Conservation (phyloP, 35 echinoderm and acorn worm species). For the Lytechinus pictus region DNA sequence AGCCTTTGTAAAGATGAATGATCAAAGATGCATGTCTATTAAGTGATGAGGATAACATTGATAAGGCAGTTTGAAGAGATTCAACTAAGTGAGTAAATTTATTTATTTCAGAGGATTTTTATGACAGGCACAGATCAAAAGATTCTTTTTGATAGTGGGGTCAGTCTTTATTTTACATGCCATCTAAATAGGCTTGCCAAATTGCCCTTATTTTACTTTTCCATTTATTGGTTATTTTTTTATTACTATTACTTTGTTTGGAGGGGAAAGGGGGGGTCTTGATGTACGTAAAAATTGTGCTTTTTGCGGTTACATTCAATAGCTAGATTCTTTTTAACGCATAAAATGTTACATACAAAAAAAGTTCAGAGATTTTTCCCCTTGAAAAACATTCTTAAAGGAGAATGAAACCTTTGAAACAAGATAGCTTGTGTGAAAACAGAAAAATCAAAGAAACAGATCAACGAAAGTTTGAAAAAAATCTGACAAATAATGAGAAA, state of each 20-base stretch:
- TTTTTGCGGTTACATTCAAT: no score
- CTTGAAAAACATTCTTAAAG: not conserved
- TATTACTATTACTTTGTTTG: no score
- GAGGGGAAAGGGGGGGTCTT: no score
- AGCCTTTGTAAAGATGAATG: not conserved
- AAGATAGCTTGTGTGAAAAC: no score
- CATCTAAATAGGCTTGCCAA: not conserved
- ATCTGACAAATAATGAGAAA: no score
- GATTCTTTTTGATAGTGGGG: not conserved
- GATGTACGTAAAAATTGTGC: no score
- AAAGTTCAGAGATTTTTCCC: not conserved
- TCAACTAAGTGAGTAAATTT: not conserved
- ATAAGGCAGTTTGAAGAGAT: not conserved
- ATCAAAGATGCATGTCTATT: not conserved
- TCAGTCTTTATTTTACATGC: not conserved
- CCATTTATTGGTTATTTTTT: no score
- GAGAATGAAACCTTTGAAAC: no score
- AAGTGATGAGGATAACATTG: not conserved
- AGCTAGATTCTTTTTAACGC: not conserved
- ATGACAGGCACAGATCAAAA: not conserved
- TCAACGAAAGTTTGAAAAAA: no score
- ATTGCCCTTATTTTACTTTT: no score
- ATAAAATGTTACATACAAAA: not conserved
- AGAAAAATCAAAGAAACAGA: no score
- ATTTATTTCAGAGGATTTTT: not conserved